Evolutionary conservation across 1,140 invertebrate genomes (phyloP).

Genomic region (Drosophila saltans): DNA sequence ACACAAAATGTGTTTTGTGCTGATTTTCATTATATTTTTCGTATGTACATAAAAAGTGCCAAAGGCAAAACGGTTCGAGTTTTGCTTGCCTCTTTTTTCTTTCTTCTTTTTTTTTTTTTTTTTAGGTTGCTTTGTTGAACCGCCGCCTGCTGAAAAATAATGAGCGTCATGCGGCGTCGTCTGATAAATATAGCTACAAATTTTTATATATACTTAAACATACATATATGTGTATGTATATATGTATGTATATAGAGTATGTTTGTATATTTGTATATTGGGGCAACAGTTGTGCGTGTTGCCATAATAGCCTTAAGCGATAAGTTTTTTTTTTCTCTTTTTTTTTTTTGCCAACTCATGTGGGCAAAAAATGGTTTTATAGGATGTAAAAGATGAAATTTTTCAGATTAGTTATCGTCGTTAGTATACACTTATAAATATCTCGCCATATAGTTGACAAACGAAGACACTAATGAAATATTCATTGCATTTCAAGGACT

Average conservation of each 20-base stretch:
- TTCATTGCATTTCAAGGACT: slow-evolving; percentile 17
- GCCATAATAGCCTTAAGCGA: slow-evolving; percentile 43
- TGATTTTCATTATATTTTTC: slow-evolving; percentile 58
- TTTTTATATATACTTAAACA: neutral
- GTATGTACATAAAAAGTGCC: slow-evolving; percentile 34
- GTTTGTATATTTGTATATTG: slow-evolving; percentile 30
- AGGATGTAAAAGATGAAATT: slow-evolving; percentile 3
- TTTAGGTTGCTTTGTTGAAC: slow-evolving; percentile 26
- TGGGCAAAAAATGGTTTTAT: slow-evolving; percentile 28
- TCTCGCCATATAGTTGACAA: no score
- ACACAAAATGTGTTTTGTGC: slow-evolving; percentile 60
- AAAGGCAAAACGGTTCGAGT: slow-evolving; percentile 22
- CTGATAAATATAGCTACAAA: slow-evolving; percentile 49
- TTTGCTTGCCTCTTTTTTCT: slow-evolving; percentile 15
- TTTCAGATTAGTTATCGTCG: neutral
- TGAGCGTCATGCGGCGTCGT: slow-evolving; percentile 59
- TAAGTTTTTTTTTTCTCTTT: slow-evolving; percentile 35
- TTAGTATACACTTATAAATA: neutral
- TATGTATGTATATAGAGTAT: slow-evolving; percentile 4
- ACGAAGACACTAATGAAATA: slow-evolving; percentile 5
- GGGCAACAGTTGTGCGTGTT: slow-evolving; percentile 52
- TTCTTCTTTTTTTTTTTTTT: slow-evolving; percentile 20
- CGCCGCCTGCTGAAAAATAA: slow-evolving; percentile 46
- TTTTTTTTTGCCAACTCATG: slow-evolving; percentile 35
- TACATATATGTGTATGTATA: neutral